Base-by-base conservation (phyloP, 2,888 invertebrate species). In the Nephrocerus scutellatus region DNA sequence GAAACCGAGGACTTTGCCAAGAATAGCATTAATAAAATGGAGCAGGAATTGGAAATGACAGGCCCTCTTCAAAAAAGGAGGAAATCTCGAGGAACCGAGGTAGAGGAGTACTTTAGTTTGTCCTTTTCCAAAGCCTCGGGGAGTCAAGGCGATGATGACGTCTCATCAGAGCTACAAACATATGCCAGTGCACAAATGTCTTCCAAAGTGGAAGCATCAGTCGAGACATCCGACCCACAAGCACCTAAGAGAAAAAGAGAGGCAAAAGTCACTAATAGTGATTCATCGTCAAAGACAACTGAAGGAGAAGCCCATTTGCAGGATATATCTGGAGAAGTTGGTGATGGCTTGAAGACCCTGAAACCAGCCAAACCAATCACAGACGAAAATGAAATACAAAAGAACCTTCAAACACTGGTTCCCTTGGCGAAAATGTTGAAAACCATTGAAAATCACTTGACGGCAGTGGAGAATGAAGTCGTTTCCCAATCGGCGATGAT, bases 141-240 rank as follows among this genome's bases (percentile, higher is more conserved):
- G 3, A 63, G 58, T 18, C 75, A 46, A 25, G 74, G 70, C 49
- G 76, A 75, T 37, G 74, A 77, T 34, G 79, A 80, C 36, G 72
- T 79, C 14, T 79, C 78, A 53, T 80, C 80, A 25, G 79, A 77
- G 43, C 63, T 77, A 43, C 78, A 77, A 52, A 77, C 77, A 43
- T 82, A 75, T 65, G 81, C 77, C 18, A 81, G 81, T 57, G 80
- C 81, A 1, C 72, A 73, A 47, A 76, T 77, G 60, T 77, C 73
- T 9, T 72, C 69, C 13, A 74, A 72, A 56, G 30, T 51, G 55
- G 59, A 30, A 67, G 71, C 56, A 57, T 63, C 6, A 43, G 69
- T 54, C 1, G 38, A 37, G 0, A 46, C 37, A 9, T 55, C 58
- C 36, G 41, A 47, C 2, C 30, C 59, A 4, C 55, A 56, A 6